Conservation (phyloP, 2,797 vertebrate species). For the Schizopygopsis pylzovi region DNA sequence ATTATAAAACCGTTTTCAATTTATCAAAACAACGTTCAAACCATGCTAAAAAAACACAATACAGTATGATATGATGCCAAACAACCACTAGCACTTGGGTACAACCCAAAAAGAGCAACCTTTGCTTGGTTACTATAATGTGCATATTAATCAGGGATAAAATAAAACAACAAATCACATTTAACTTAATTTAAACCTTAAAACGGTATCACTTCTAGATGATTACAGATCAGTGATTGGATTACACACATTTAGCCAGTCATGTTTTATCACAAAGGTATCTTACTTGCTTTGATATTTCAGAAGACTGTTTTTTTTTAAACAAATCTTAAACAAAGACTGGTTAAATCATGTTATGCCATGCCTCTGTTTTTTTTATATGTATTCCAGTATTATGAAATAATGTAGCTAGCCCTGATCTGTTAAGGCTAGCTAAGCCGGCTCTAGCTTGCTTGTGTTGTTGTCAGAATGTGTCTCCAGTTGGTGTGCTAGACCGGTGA, state of each 20-base stretch:
- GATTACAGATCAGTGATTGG: constrained; percentile 3
- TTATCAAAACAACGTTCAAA: background rate
- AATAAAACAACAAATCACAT: background rate
- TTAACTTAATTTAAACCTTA: background rate
- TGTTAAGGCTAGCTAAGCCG: constrained; percentile 35
- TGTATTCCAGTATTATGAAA: constrained; percentile 45
- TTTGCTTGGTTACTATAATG: background rate
- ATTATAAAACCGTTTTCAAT: background rate
- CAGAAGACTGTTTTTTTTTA: too few species aligned
- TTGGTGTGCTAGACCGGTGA: constrained; percentile 35
- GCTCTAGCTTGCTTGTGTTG: constrained; percentile 44
- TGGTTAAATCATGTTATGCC: background rate
- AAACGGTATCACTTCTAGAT: background rate
- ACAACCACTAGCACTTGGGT: background rate
- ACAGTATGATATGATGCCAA: background rate
- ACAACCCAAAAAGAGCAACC: too few species aligned
- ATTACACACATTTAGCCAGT: constrained; percentile 8
- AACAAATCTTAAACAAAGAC: background rate
- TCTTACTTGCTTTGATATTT: background rate
- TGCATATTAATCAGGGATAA: too few species aligned
- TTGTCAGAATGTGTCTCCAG: constrained; percentile 19
- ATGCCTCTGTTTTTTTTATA: constrained; percentile 14
- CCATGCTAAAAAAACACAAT: background rate
- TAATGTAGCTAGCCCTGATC: constrained; percentile 42
- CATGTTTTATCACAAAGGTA: background rate